Evolutionary conservation across 2,113 vertebrate species (phyloP).

Genomic region (Gymnobelideus leadbeateri): DNA sequence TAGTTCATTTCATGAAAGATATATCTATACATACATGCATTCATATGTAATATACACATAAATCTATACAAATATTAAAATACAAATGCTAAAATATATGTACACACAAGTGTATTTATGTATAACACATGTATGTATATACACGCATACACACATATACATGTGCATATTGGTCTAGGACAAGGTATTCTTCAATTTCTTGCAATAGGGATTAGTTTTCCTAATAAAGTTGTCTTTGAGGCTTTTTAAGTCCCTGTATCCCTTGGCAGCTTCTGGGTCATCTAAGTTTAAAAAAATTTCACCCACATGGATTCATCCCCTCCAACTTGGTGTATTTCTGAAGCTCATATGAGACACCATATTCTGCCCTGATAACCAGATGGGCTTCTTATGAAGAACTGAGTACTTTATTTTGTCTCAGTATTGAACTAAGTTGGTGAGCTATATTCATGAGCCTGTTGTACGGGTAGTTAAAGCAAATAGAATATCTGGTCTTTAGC

Average conservation of each 20-base stretch:
- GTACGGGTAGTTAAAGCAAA: neutral
- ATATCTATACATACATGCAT: neutral
- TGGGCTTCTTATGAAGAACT: too few relatives aligned
- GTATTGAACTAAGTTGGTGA: neutral
- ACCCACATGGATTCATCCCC: neutral
- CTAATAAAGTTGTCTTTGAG: neutral
- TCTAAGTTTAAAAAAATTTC: too few relatives aligned
- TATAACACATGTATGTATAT: neutral
- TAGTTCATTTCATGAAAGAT: neutral
- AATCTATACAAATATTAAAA: neutral
- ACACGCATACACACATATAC: neutral
- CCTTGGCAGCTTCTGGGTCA: too few relatives aligned
- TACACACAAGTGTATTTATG: neutral
- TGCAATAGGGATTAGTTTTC: too few relatives aligned
- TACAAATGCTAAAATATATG: neutral
- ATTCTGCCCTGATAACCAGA: too few relatives aligned
- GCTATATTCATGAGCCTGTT: neutral
- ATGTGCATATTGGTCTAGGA: neutral
- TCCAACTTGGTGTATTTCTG: neutral
- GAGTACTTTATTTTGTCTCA: too few relatives aligned
- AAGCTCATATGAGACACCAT: neutral
- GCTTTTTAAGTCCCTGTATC: too few relatives aligned
- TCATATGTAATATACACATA: neutral
- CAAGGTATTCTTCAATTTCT: too few relatives aligned
- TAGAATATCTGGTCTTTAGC: neutral